These are phyloP conservation scores for Hoplodrina blanda DNA, from an alignment of 2,888 invertebrate species.

Conservation along the genomic window DNA sequence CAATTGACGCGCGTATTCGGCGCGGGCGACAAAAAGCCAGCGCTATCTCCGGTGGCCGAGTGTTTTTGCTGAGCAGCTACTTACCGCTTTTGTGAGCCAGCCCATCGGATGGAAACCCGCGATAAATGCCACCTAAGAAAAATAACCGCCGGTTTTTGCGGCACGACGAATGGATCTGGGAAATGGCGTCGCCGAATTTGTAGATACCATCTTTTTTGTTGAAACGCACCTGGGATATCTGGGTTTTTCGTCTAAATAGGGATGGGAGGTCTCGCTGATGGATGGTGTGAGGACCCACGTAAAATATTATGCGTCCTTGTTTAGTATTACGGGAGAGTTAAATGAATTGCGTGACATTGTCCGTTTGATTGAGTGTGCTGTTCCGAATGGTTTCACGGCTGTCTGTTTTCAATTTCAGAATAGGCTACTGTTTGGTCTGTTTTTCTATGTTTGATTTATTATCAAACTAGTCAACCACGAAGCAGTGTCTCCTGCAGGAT, in stretches of 20 bases:
- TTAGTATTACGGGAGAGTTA: conserved; percentile 13
- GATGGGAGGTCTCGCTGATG: conserved; percentile 44
- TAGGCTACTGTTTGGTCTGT: neutral
- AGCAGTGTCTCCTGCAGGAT: too few relatives aligned
- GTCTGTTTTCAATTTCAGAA: neutral
- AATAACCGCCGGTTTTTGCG: conserved; percentile 67
- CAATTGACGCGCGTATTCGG: conserved; percentile 53
- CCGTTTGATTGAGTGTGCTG: conserved; percentile 11
- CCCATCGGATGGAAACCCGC: conserved; percentile 64
- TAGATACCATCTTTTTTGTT: conserved; percentile 64
- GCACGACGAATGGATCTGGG: conserved; percentile 57
- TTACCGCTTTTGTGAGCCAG: conserved; percentile 67
- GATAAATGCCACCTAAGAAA: conserved; percentile 69
- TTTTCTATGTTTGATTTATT: neutral
- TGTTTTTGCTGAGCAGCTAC: conserved; percentile 71
- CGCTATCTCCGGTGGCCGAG: conserved; percentile 63
- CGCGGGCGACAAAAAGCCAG: conserved; percentile 54
- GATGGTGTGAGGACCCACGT: conserved; percentile 38
- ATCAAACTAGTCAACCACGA: neutral
- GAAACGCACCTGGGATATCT: conserved; percentile 59
- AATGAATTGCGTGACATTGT: conserved; percentile 17
- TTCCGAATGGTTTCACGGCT: neutral
- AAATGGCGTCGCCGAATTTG: conserved; percentile 55
- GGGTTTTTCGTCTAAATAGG: conserved; percentile 50
- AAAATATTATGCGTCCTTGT: conserved; percentile 41